Conservation (phyloP, 2,797 vertebrate genomes). For the Coranthus polyacanthus region DNA sequence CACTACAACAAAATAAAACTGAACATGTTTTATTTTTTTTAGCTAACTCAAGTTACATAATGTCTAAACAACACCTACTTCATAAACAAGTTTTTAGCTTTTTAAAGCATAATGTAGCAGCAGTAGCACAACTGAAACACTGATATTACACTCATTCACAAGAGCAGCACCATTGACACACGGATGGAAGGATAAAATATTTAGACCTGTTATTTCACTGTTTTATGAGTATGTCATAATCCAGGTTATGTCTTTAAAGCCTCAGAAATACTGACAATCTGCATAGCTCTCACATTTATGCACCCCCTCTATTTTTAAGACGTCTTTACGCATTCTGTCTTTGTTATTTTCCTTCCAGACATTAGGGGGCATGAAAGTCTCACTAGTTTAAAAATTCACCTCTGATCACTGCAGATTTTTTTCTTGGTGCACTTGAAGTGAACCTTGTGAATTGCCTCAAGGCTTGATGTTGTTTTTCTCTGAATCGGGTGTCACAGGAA, state of each 20-base stretch:
- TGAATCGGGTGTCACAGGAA: slow-evolving; percentile 60
- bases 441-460: slow-evolving; percentile 62
- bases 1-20: no score
- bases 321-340: not conserved
- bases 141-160: no score
- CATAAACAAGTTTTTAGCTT: no score
- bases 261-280: not conserved
- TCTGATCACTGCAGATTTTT: slow-evolving; percentile 18
- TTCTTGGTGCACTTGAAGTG: slow-evolving; percentile 65
- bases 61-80: no score
- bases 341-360: slow-evolving; percentile 38
- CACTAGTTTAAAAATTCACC: slow-evolving; percentile 22
- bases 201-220: not conserved
- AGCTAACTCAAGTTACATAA: no score
- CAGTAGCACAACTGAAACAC: no score
- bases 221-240: not conserved
- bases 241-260: not conserved
- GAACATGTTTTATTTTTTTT: no score
- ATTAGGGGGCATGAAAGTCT: slow-evolving; percentile 63
- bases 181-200: not conserved
- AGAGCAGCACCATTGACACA: no score
- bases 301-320: not conserved
- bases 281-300: not conserved
- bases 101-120: no score
- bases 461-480: slow-evolving; percentile 64